phyloP scores from a whole-genome alignment of 2,113 vertebrate species.

The Podarcis muralis region DNA sequence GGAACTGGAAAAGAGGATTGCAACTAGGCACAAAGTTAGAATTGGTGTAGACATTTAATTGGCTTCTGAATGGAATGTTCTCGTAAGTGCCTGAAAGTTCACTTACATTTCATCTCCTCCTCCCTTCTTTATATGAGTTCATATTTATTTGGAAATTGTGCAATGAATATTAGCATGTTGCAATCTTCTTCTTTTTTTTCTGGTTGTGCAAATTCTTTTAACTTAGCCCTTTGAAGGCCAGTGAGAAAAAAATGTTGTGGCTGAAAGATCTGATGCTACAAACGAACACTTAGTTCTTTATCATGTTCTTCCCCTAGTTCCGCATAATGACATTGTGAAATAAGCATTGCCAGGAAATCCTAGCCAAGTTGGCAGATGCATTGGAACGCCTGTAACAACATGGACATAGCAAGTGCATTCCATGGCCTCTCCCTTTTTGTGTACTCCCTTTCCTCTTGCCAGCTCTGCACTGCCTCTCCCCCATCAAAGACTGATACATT shows the following conservation, averaged over 20 bases:
- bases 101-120: background rate
- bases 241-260: constrained; percentile 6
- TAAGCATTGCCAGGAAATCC: background rate
- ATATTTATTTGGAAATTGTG: background rate
- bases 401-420: background rate
- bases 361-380: background rate
- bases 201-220: background rate
- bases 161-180: background rate
- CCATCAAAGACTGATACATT: background rate
- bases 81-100: background rate
- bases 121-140: background rate
- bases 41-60: background rate
- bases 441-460: background rate
- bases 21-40: background rate
- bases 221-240: background rate
- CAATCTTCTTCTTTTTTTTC: background rate
- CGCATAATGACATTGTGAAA: background rate
- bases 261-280: constrained; percentile 3
- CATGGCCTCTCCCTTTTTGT: background rate
- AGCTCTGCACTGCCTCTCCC: background rate
- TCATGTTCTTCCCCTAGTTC: background rate
- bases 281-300: constrained; percentile 9
- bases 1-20: no score
- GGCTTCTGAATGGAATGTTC: background rate
- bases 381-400: background rate